A percentile compares a stretch with the other conserved stretches of the same genome.
These are phyloP conservation scores for Drosophila quinaria DNA, from an alignment of 2,888 invertebrate genomes.

Conservation along the genomic window DNA sequence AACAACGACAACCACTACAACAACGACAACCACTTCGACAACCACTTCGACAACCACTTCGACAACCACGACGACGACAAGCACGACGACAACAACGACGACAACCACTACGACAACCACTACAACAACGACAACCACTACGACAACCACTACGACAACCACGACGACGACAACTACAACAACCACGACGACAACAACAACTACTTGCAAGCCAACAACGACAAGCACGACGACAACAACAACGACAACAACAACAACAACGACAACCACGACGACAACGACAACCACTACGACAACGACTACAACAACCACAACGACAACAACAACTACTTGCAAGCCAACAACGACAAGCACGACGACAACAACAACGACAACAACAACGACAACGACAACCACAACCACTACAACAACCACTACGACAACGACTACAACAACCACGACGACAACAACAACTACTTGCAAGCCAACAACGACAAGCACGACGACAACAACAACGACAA, in stretches of 20 bases:
- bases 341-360: constrained; percentile 20
- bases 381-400: background rate
- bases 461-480: background rate
- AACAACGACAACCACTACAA: background rate
- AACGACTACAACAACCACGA: background rate
- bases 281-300: background rate
- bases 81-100: background rate
- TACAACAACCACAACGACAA: background rate
- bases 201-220: constrained; percentile 7
- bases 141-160: constrained; percentile 2
- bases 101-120: constrained; percentile 21
- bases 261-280: background rate
- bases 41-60: background rate
- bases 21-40: background rate
- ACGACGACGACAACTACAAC: constrained; percentile 9
- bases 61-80: background rate
- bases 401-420: background rate
- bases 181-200: constrained; percentile 6
- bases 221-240: constrained; percentile 11
- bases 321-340: background rate
- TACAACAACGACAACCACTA: background rate
- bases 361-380: constrained; percentile 5
- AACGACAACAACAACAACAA: constrained; percentile 9
- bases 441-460: background rate
- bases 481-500: fast-evolving